Base-by-base conservation (phyloP, 2,797 vertebrate species). In the Eurystomus glaucurus region DNA sequence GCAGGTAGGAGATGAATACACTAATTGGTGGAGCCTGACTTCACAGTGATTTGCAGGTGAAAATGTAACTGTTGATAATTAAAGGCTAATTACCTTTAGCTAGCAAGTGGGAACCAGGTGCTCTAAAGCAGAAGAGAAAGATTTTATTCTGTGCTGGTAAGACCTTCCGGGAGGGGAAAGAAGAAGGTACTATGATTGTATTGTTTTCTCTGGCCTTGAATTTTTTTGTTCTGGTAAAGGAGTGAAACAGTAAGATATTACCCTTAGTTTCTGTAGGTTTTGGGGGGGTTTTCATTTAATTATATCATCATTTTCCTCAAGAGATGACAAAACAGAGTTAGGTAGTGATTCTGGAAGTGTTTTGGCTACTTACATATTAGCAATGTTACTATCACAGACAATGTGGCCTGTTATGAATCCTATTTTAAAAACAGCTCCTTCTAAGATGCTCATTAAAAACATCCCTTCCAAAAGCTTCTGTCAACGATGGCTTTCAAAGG, bases 41-140 rank as follows among this genome's bases (percentile, higher is more conserved):
- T 83, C 84, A 72, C 64, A 55, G 76, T 85, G 85, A 88, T 94
- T 94, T 96, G 39, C 81, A 91, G 90, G 91, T 95, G 93, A 97
- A 97, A 96, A 95, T 92, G 83, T 90, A 97, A 95, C 93, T 91
- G 75, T 62, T 93, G 78, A 87, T 96, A 96, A 97, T 97, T 96
- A 94, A 97, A 93, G 94, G 69, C 84, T 96, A 95, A 96, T 96
- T 96, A 96, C 91, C 62, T 93, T 88, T 69, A 91, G 65, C 55
- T 85, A 85, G 86, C 81, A 95, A 92, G 81, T 71, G 72, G 76
- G 86, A 94, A 50, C 55, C 86, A 92, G 93, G 72, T 96, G 83
- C 52, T 97, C 31, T 55, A 70, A 91, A 86, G 77, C 14, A 70
- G 62, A 93, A 62, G 37, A 54, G 10, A 62, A 69, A 64, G 29